These are phyloP conservation scores for Spheniscus mendiculus DNA, from an alignment of 2,113 vertebrate genomes.

Conservation along the genomic window DNA sequence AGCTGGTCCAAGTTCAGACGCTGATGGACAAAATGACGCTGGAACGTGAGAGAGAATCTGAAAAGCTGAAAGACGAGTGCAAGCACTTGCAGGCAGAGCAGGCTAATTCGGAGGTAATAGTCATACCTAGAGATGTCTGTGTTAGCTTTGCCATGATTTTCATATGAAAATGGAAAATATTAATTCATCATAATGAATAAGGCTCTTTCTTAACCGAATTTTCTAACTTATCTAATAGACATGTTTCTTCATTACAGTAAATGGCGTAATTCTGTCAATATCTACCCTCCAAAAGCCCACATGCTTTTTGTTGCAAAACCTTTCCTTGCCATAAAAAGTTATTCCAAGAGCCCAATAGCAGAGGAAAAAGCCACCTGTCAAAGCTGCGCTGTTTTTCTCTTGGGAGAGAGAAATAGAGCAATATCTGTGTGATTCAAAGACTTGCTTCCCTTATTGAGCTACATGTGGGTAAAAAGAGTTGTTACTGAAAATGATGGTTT, in stretches of 20 bases:
- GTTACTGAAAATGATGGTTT: background rate
- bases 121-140: background rate
- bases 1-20: constrained; percentile 95
- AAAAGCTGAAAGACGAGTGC: constrained; percentile 87
- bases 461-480: background rate
- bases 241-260: background rate
- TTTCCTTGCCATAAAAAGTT: background rate
- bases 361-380: background rate
- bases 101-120: constrained; percentile 87
- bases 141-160: background rate
- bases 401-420: background rate
- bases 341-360: background rate
- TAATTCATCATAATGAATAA: background rate
- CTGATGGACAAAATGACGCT: constrained; percentile 95
- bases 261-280: background rate
- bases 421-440: background rate
- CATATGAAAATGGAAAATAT: background rate
- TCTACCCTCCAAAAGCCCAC: background rate
- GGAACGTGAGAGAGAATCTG: constrained; percentile 91
- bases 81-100: constrained; percentile 85
- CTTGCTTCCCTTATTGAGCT: background rate
- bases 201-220: background rate
- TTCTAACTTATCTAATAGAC: background rate
- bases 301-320: background rate
- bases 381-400: background rate